These are phyloP conservation scores for Lymantria dispar DNA, from an alignment of 2,888 invertebrate species.

Conservation along the genomic window DNA sequence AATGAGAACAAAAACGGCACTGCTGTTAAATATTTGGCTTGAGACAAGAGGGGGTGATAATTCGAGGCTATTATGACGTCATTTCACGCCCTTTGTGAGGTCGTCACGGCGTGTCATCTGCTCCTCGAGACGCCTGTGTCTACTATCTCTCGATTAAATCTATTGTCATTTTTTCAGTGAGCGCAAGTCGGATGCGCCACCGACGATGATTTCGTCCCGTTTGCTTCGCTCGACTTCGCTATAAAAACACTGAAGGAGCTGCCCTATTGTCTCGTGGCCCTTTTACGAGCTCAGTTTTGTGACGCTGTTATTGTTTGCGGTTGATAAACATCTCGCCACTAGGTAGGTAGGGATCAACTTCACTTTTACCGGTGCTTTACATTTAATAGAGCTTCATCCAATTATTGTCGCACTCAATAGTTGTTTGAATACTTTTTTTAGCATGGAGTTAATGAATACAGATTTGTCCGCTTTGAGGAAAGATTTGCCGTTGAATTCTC, in stretches of 20 bases:
- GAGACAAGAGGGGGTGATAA: slow-evolving; percentile 82
- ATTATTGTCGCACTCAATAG: slow-evolving; percentile 61
- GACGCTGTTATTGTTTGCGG: slow-evolving; percentile 81
- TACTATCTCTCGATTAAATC: slow-evolving; percentile 79
- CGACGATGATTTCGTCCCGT: slow-evolving; percentile 78
- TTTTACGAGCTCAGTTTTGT: slow-evolving; percentile 79
- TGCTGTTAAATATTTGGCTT: slow-evolving; percentile 81
- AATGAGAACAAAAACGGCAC: slow-evolving; percentile 74
- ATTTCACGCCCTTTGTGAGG: slow-evolving; percentile 81
- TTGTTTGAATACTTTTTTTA: slow-evolving; percentile 47
- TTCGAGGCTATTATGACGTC: slow-evolving; percentile 82
- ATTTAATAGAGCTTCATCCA: slow-evolving; percentile 65
- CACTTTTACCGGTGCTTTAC: slow-evolving; percentile 71
- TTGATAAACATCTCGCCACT: slow-evolving; percentile 81
- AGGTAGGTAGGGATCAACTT: slow-evolving; percentile 78
- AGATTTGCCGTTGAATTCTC: slow-evolving; percentile 46
- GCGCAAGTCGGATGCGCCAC: slow-evolving; percentile 78
- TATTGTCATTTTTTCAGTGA: slow-evolving; percentile 73
- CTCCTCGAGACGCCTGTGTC: slow-evolving; percentile 79
- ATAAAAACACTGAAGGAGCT: slow-evolving; percentile 76
- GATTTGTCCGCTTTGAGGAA: slow-evolving; percentile 51
- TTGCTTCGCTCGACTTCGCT: slow-evolving; percentile 70
- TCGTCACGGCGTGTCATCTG: slow-evolving; percentile 81
- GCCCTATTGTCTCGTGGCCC: slow-evolving; percentile 76
- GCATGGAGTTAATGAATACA: slow-evolving; percentile 69